phyloP scores from a whole-genome alignment of 2,113 vertebrate genomes.

The Progne subis region DNA sequence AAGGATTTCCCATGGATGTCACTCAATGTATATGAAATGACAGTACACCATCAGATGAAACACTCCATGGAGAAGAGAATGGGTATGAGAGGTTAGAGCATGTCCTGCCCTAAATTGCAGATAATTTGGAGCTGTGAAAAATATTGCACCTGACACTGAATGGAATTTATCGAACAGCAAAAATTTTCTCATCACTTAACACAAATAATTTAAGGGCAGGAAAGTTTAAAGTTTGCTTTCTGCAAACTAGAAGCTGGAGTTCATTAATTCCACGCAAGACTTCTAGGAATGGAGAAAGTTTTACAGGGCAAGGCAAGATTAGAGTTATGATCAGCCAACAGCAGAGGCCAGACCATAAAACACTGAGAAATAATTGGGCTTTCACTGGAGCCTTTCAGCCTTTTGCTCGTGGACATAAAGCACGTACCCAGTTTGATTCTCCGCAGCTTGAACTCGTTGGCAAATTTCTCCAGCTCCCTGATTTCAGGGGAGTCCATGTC shows the following conservation, averaged over 20 bases:
- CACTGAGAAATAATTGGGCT: neutral
- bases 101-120: fast-evolving
- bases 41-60: neutral
- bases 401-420: fast-evolving
- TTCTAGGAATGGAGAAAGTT: neutral
- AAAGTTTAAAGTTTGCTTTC: neutral
- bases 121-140: neutral
- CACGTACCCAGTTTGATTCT: conserved; percentile 94
- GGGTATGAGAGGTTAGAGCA: neutral
- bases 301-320: neutral
- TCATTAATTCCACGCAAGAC: neutral
- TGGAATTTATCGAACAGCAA: neutral
- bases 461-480: conserved; percentile 94
- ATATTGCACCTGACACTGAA: neutral
- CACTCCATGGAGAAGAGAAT: neutral
- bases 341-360: neutral
- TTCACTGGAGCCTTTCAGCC: neutral
- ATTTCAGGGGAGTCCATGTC: conserved; percentile 97
- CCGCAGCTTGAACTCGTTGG: conserved; percentile 95
- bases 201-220: neutral
- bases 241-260: neutral
- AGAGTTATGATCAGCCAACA: neutral
- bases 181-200: neutral
- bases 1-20: neutral
- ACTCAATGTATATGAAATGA: neutral